Base-by-base conservation (phyloP, 2,113 vertebrate genomes). In the Nanorana parkeri region DNA sequence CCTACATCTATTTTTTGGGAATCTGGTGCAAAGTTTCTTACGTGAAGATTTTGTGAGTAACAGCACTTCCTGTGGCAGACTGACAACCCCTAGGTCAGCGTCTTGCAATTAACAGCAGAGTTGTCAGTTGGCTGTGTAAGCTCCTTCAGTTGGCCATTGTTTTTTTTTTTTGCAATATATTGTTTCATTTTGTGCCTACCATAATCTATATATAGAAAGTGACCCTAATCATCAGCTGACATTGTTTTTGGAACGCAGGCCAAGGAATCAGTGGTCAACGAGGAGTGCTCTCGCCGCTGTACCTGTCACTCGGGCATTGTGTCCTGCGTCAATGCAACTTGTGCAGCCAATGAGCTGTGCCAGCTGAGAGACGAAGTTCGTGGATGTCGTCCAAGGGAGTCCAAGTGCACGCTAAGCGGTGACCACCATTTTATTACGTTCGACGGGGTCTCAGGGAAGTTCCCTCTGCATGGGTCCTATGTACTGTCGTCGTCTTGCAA, bases 401-500 rank as follows among this genome's bases (percentile, higher is more conserved):
- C 72, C 3, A 17, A 68, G 26, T 83, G 80, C 15, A n/a, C 36
- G 7, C 4, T 83, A 17, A 75, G 19, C 4, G 2, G 21, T 4
- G 23, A 68, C 11, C 21, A 26, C 10, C 64, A 60, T 11, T 83
- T 83, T 2, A 23, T n/a, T 21, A 76, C 80, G 0, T 83, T 83
- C 41, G 80, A 83, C 23, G 80, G 80, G 5, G 23, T 56, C 21
- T 76, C 80, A 29, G 80, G 80, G 4, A 21, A 10, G n/a, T 83
- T 67, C 54, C 71, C 80, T 13, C 20, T 2, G 3, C 63, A 75
- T 5, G 80, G 72, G 5, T 23, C 71, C 1, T 83, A 68, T 29
- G 52, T 83, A n/a, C n/a, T 83, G 63, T 17, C 80, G 10, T 75
- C 80, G 2, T 76, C 80, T 28, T 76, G 52, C n/a, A 68, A 58